Percentiles rank a stretch among this genome's conserved stretches.
These are phyloP conservation scores for Lateolabrax maculatus DNA, from an alignment of 2,797 vertebrate genomes.

Conservation along the genomic window DNA sequence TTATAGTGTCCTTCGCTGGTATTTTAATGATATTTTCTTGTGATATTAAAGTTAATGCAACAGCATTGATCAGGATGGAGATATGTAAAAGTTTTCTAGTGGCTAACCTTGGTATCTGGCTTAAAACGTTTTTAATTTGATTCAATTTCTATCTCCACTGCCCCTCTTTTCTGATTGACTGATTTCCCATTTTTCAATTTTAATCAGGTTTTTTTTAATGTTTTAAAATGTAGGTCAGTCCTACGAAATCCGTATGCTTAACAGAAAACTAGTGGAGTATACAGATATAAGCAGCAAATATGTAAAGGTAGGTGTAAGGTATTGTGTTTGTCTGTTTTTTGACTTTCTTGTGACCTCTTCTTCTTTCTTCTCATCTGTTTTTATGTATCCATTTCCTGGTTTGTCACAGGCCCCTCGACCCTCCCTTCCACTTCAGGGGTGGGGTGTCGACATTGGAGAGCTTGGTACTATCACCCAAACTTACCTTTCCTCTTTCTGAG, in stretches of 20 bases:
- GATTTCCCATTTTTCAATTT: slow-evolving; percentile 74
- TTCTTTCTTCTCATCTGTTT: slow-evolving; percentile 56
- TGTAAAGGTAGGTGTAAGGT: slow-evolving; percentile 92
- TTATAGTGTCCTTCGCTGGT: background rate
- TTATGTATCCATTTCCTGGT: slow-evolving; percentile 61
- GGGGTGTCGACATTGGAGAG: slow-evolving; percentile 49
- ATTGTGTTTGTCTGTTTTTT: slow-evolving; percentile 63
- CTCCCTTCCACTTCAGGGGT: slow-evolving; percentile 60
- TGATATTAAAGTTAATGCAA: slow-evolving; percentile 23
- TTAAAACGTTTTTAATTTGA: slow-evolving; percentile 56
- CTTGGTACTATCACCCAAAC: slow-evolving; percentile 70
- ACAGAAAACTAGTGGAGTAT: slow-evolving; percentile 95
- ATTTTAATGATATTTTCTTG: slow-evolving; percentile 11
- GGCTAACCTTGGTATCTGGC: slow-evolving; percentile 44
- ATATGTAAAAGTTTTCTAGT: slow-evolving; percentile 12
- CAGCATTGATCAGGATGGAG: slow-evolving; percentile 35
- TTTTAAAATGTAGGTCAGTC: slow-evolving; percentile 93
- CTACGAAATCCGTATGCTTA: slow-evolving; percentile 97
- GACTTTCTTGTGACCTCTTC: slow-evolving; percentile 53
- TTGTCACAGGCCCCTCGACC: slow-evolving; percentile 62
- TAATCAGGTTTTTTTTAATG: slow-evolving; percentile 83
- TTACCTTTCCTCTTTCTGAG: slow-evolving; percentile 29
- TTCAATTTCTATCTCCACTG: slow-evolving; percentile 61
- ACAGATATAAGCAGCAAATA: slow-evolving; percentile 95
- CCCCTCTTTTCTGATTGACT: slow-evolving; percentile 74